Percentiles rank a stretch among this genome's conserved stretches.
These are phyloP conservation scores for Zoroaster sp. DNA, from an alignment of 53 echinoderm and acorn worm genomes.

Conservation along the genomic window DNA sequence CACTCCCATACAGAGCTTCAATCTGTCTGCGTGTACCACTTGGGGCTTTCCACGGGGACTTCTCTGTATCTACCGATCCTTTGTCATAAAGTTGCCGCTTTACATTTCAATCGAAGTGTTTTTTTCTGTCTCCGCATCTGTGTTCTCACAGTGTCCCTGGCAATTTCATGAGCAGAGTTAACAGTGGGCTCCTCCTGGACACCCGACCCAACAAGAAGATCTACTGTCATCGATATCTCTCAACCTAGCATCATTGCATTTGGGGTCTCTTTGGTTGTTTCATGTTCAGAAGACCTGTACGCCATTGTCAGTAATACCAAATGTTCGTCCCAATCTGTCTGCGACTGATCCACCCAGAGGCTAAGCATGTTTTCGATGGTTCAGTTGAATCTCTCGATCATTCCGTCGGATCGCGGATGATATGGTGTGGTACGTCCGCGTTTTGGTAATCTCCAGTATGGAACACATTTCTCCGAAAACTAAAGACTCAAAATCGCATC, in stretches of 20 bases:
- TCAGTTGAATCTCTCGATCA: slow-evolving; percentile 62
- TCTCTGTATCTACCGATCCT: background rate
- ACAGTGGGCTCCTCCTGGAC: background rate
- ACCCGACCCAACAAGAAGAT: slow-evolving; percentile 24
- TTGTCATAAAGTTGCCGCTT: background rate
- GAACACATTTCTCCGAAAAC: slow-evolving; percentile 36
- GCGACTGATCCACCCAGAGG: slow-evolving; percentile 1
- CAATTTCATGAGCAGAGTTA: background rate
- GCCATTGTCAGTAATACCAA: slow-evolving; percentile 56
- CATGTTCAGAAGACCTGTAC: slow-evolving; percentile 45
- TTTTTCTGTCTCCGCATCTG: background rate
- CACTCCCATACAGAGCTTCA: background rate
- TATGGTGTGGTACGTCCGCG: slow-evolving; percentile 38
- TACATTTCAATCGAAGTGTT: slow-evolving; percentile 3
- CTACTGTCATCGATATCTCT: slow-evolving; percentile 20
- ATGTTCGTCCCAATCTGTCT: slow-evolving; percentile 54
- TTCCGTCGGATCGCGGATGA: slow-evolving; percentile 62
- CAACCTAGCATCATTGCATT: slow-evolving; percentile 20
- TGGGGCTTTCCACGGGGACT: background rate
- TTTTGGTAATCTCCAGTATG: slow-evolving; percentile 35
- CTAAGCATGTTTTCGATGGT: slow-evolving; percentile 45
- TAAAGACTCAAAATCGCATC: slow-evolving; percentile 48
- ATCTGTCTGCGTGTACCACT: background rate
- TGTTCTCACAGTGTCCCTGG: background rate
- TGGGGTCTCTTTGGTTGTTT: slow-evolving; percentile 19